A percentile compares a stretch with the other conserved stretches of the same genome.
Evolutionary conservation across 2,888 invertebrate species (phyloP).

Genomic region (Dexiosoma caninum): DNA sequence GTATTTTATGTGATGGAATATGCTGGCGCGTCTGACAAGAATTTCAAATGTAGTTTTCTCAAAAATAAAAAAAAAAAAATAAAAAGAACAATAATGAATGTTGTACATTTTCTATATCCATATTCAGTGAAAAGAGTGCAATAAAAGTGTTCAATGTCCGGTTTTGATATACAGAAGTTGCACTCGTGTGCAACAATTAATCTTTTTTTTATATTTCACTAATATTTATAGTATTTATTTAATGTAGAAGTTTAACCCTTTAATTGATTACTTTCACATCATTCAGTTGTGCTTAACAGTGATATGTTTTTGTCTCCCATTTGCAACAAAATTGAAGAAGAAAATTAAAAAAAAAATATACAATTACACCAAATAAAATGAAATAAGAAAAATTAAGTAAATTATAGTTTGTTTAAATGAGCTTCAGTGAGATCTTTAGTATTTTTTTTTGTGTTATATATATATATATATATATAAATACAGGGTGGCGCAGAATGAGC

Average conservation of each 20-base stretch:
- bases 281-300: neutral
- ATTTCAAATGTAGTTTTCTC: constrained; percentile 51
- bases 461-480: no score
- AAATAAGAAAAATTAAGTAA: no score
- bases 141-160: constrained; percentile 49
- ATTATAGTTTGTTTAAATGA: no score
- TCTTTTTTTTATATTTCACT: constrained; percentile 40
- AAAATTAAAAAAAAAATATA: no score
- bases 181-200: neutral
- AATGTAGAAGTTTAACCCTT: constrained; percentile 40
- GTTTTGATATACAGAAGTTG: constrained; percentile 40
- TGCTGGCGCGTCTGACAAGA: constrained; percentile 46
- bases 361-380: no score
- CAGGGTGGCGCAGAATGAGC: no score
- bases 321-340: no score
- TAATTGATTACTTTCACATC: neutral
- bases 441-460: no score
- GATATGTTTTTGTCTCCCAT: no score
- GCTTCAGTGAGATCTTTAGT: no score
- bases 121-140: neutral
- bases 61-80: no score
- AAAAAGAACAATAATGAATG: constrained; percentile 23
- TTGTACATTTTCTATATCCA: neutral
- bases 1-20: constrained; percentile 36
- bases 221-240: neutral